Percentiles rank a stretch among this genome's conserved stretches.
These are phyloP conservation scores for Polypterus bichir DNA, from an alignment of 2,113 vertebrate genomes.

Conservation along the genomic window DNA sequence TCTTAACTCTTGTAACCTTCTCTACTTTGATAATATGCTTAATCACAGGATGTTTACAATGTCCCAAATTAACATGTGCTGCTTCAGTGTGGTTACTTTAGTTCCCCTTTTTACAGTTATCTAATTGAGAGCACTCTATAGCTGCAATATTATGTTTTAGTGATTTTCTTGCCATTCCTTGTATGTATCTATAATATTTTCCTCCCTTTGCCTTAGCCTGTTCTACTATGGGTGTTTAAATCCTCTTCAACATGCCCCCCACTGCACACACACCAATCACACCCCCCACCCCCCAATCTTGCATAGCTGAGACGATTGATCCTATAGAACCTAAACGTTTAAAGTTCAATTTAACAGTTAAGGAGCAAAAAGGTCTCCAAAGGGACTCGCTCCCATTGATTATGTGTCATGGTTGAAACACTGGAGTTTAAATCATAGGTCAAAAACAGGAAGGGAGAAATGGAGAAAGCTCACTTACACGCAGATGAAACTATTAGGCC, in stretches of 20 bases:
- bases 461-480: not conserved
- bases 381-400: conserved; percentile 88
- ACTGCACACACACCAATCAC: not conserved
- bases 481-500: too few species aligned
- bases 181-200: conserved; percentile 45
- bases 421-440: conserved; percentile 71
- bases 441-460: conserved; percentile 22
- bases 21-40: too few species aligned
- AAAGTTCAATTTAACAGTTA: conserved; percentile 97
- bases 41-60: too few species aligned
- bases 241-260: conserved; percentile 15
- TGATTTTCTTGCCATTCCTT: conserved; percentile 44
- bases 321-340: conserved; percentile 80
- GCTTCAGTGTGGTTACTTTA: conserved; percentile 21
- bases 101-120: conserved; percentile 51
- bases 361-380: conserved; percentile 84
- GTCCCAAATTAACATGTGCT: too few species aligned
- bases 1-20: too few species aligned
- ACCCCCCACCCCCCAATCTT: conserved; percentile 21
- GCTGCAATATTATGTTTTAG: conserved; percentile 62
- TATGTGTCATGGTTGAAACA: conserved; percentile 83
- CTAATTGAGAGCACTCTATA: conserved; percentile 69
- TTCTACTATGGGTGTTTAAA: conserved; percentile 20
- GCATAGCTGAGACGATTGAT: conserved; percentile 76
- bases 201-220: conserved; percentile 41